Evolutionary conservation across 2,888 invertebrate species (phyloP), one percentile per base, ranked within the genome.

Genomic region (Rotaria socialis): DNA sequence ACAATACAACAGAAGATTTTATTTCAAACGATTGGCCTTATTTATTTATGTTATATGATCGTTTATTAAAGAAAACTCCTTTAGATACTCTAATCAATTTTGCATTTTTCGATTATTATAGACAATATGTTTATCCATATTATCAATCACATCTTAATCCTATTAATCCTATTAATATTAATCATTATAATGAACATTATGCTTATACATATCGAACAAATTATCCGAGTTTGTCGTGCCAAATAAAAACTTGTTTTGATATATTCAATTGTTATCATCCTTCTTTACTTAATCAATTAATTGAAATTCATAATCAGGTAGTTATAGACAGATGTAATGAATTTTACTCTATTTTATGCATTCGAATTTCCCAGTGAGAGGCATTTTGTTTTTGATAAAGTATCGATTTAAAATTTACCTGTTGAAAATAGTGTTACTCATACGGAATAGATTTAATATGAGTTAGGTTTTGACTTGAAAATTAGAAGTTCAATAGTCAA

Each of bases 181-280:
- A 35, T 35, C 67, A 27, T 35, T 5, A 67, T 67, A 67, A 41
- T 1, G 27, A 35, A 35, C 19, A 35, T 5, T 10, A 19, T 67
- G 19, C 35, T 41, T 67, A 67, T 67, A 67, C 35, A 35, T 67
- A 67, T 35, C 6, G 14, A 1, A 67, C 35, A 67, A 67, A 27
- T 67, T 67, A 67, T 35, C 14, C 67, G 5, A 67, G 11, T 35
- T 67, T 67, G 24, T 19, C 67, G 35, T 67, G 67, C 14, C 67
- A 35, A 0, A 41, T 67, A 7, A 35, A 35, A 4, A 67, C 35
- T 67, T 67, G 67, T 19, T 67, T 67, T 67, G 67, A 67, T 35
- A 67, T 67, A 19, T 67, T 67, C 5, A 67, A 67, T 67, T 67
- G 67, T 41, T 67, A 67, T 67, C 67, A 67, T 67, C 67, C 67